These are phyloP conservation scores for Sinella curviseta DNA, from an alignment of 1,140 invertebrate genomes.

Conservation along the genomic window DNA sequence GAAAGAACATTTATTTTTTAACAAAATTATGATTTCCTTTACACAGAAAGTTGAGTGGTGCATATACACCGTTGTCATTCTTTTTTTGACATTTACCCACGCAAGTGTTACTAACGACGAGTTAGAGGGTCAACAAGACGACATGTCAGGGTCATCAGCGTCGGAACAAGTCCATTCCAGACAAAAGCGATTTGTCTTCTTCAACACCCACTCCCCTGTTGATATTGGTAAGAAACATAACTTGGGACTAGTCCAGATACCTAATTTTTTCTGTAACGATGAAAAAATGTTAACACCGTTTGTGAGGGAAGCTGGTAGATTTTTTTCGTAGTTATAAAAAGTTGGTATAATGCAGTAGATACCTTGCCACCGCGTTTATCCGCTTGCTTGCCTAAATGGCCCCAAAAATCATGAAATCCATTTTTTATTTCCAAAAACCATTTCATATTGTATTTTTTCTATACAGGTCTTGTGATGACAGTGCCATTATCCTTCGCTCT, in stretches of 20 bases:
- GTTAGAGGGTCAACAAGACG: neutral
- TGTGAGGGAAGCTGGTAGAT: too few relatives aligned
- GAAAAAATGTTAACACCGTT: too few relatives aligned
- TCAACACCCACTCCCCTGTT: slow-evolving; percentile 50
- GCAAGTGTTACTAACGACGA: neutral
- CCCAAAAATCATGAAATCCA: too few relatives aligned
- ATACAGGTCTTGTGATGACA: slow-evolving; percentile 47
- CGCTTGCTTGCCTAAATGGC: too few relatives aligned
- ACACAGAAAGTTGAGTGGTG: too few relatives aligned
- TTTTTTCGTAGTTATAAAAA: too few relatives aligned
- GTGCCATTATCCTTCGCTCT: slow-evolving; percentile 49
- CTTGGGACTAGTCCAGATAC: neutral
- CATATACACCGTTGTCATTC: too few relatives aligned
- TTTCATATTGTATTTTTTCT: slow-evolving; percentile 1
- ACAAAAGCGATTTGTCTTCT: slow-evolving; percentile 50
- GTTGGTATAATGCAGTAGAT: neutral
- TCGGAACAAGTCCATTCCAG: slow-evolving; percentile 42
- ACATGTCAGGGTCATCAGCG: too few relatives aligned
- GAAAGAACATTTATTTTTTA: too few relatives aligned
- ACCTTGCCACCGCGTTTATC: neutral
- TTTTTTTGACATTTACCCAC: too few relatives aligned
- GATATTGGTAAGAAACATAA: slow-evolving; percentile 45
- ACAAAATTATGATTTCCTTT: too few relatives aligned
- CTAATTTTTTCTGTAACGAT: neutral
- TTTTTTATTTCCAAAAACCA: neutral